Percentiles rank a stretch among this genome's conserved stretches.
Conservation (phyloP, 2,113 vertebrate genomes). For the Boulengeromyrus knoepffleri region DNA sequence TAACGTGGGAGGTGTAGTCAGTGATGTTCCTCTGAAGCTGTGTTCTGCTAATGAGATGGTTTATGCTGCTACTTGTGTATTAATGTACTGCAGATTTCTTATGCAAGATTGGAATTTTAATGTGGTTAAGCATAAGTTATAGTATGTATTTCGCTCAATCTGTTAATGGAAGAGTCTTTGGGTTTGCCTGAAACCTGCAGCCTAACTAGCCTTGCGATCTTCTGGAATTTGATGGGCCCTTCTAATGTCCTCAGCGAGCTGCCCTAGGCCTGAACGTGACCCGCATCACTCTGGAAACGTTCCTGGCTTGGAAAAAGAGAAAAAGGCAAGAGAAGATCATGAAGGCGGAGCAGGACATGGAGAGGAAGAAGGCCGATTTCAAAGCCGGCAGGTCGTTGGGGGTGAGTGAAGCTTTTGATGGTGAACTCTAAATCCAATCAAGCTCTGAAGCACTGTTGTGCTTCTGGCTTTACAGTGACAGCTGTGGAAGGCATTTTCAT, state of each 20-base stretch:
- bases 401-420: slow-evolving; percentile 54
- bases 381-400: slow-evolving; percentile 88
- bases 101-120: neutral
- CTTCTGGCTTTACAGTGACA: neutral
- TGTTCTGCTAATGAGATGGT: neutral
- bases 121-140: neutral
- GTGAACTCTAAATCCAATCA: neutral
- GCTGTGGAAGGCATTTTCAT: neutral
- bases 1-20: neutral
- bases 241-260: slow-evolving; percentile 63
- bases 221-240: neutral
- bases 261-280: slow-evolving; percentile 87
- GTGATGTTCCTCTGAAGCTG: neutral
- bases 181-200: neutral
- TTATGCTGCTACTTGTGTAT: neutral
- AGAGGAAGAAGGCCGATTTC: slow-evolving; percentile 94
- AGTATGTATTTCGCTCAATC: neutral
- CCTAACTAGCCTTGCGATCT: too few relatives aligned
- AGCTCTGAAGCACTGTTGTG: neutral
- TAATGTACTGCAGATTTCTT: neutral
- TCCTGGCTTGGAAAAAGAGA: slow-evolving; percentile 96
- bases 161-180: neutral
- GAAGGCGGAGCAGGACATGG: slow-evolving; percentile 83
- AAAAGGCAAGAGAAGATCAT: slow-evolving; percentile 94
- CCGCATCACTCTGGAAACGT: slow-evolving; percentile 94